Percentiles rank a stretch among this genome's conserved stretches.
Conservation (phyloP, 2,888 invertebrate genomes). For the Syritta pipiens region DNA sequence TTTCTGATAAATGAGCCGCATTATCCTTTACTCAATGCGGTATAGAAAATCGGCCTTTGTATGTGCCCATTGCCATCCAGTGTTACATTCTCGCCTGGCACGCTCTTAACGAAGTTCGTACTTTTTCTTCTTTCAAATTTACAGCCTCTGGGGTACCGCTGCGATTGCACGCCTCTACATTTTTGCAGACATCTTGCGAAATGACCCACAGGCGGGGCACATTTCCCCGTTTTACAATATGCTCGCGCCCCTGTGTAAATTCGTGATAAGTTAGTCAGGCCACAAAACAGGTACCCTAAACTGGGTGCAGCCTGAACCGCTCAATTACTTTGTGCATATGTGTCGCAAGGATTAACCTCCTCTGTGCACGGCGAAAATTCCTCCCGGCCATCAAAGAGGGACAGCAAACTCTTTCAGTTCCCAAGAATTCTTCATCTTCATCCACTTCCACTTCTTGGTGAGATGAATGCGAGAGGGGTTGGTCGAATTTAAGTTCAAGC, state of each 20-base stretch:
- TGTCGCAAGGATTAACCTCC: conserved; percentile 65
- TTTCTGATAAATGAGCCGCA: no score
- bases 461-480: neutral
- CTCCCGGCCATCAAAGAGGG: conserved; percentile 16
- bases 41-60: no score
- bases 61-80: no score
- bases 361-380: conserved; percentile 29
- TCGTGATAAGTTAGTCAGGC: conserved; percentile 48
- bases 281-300: conserved; percentile 40
- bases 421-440: conserved; percentile 30
- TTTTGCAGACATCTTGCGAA: conserved; percentile 63
- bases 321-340: conserved; percentile 49
- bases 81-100: no score
- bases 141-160: conserved; percentile 50
- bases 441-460: neutral
- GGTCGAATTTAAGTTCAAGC: conserved; percentile 52
- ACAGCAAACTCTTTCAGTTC: conserved; percentile 10
- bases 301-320: conserved; percentile 45
- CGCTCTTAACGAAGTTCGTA: neutral
- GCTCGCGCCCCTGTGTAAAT: conserved; percentile 36
- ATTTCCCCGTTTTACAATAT: conserved; percentile 19
- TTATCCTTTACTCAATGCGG: no score
- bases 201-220: conserved; percentile 40
- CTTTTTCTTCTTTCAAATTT: neutral
- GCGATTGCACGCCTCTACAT: conserved; percentile 58